Conservation (phyloP, 1,140 invertebrate genomes). For the Pogonus chalceus region DNA sequence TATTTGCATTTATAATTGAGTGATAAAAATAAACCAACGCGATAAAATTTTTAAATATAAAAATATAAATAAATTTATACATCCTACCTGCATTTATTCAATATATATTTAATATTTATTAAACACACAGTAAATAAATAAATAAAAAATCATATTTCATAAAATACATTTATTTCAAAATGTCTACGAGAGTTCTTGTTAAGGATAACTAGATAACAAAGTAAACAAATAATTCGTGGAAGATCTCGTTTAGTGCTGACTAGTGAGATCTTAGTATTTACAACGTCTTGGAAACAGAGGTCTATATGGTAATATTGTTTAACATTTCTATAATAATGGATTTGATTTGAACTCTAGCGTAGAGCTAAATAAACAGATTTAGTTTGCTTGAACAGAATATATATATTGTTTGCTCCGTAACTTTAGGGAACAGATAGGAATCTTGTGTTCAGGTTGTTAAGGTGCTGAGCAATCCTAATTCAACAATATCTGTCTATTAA, state of each 20-base stretch:
- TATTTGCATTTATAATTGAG: conserved; percentile 1
- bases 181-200: too few species aligned
- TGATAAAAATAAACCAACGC: not conserved
- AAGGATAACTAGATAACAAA: too few species aligned
- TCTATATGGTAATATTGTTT: too few species aligned
- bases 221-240: too few species aligned
- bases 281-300: too few species aligned
- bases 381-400: not conserved
- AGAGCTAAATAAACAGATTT: not conserved
- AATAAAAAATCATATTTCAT: too few species aligned
- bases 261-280: too few species aligned
- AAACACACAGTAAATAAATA: not conserved
- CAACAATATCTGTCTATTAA: not conserved
- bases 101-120: not conserved
- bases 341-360: not conserved
- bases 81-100: not conserved
- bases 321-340: conserved; percentile 4
- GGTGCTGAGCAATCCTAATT: conserved; percentile 1
- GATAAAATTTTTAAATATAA: not conserved
- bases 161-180: too few species aligned
- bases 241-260: too few species aligned
- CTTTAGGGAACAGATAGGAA: not conserved
- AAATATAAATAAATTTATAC: not conserved
- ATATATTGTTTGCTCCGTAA: not conserved
- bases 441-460: not conserved